These are phyloP conservation scores for Caprella mutica DNA, from an alignment of 2,888 invertebrate species.

Conservation along the genomic window DNA sequence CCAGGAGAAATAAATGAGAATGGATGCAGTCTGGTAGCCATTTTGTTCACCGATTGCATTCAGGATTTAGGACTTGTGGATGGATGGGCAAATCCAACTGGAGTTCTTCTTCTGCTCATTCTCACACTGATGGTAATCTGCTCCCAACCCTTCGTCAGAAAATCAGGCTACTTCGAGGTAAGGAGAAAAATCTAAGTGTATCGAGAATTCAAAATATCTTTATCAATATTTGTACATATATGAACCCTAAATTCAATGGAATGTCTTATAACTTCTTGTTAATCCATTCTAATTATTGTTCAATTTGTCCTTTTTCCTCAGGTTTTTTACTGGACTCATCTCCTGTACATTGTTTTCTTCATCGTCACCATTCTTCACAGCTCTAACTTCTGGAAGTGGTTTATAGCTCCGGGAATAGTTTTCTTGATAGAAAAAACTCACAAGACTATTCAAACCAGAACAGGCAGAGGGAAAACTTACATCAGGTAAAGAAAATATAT, in stretches of 20 bases:
- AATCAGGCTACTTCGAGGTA: conserved; percentile 36
- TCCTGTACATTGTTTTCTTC: conserved; percentile 81
- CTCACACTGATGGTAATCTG: conserved; percentile 36
- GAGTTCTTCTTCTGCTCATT: conserved; percentile 34
- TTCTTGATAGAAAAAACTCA: conserved; percentile 66
- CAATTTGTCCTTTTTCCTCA: too few relatives aligned
- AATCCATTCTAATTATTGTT: conserved; percentile 36
- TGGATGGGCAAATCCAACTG: conserved; percentile 35
- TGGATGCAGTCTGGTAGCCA: conserved; percentile 55
- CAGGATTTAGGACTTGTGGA: conserved; percentile 46
- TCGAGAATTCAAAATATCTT: too few relatives aligned
- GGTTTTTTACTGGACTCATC: conserved; percentile 89
- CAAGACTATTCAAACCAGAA: conserved; percentile 43
- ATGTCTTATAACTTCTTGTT: neutral
- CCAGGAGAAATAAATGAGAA: conserved; percentile 5
- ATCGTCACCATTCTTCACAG: conserved; percentile 70
- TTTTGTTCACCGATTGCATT: conserved; percentile 66
- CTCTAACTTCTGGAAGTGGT: conserved; percentile 93
- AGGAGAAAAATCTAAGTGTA: too few relatives aligned
- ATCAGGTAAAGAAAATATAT: conserved; percentile 64
- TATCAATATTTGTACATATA: too few relatives aligned
- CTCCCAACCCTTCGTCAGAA: conserved; percentile 35
- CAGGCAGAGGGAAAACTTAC: too few relatives aligned
- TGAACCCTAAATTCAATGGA: neutral
- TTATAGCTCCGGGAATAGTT: conserved; percentile 64